Evolutionary conservation across 2,888 invertebrate genomes (phyloP), one percentile per base, ranked within the genome.

Genomic region (Masnerella sp.): DNA sequence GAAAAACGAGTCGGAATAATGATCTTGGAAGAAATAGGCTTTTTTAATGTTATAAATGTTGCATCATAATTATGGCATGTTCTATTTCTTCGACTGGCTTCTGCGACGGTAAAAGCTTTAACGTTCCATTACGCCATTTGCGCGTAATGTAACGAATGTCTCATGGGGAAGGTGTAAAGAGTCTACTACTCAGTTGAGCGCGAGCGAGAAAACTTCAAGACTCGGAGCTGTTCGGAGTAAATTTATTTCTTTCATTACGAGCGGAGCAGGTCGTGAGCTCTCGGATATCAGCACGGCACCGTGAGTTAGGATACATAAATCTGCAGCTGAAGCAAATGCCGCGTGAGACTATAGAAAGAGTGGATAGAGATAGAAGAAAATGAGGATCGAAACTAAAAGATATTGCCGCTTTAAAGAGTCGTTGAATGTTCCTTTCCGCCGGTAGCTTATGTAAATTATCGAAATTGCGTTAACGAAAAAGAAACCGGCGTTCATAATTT

Each of bases 181-280:
- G 80, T 80, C 71, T 64, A 72, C 61, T 70, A 51, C 73, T 69
- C 69, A 15, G 54, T 68, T 64, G 15, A 47, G 54, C 49, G 56
- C 71, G 36, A 68, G 75, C 65, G 71, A 58, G 71, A 72, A 72
- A 71, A 64, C 72, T 65, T 69, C 73, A 59, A 75, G 72, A 67
- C 76, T 65, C 32, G 58, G 69, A 73, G 70, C 64, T 67, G 62
- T 51, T 73, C 64, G 74, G 77, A 81, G 83, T 84, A 82, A 86
- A 87, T 87, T 87, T 87, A 87, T 87, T 87, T 87, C 87, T 87
- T 87, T 86, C 87, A 87, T 87, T 87, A 87, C 86, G 83, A 82
- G 84, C 82, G 80, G 80, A 85, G 81, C 84, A 81, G 83, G 82
- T 84, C 83, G 84, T 84, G 84, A 85, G 86, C 85, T 86, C 86